Evolutionary conservation across 2,113 vertebrate species (phyloP), one percentile per base, ranked within the genome.

Genomic region (Syrmaticus mikado): DNA sequence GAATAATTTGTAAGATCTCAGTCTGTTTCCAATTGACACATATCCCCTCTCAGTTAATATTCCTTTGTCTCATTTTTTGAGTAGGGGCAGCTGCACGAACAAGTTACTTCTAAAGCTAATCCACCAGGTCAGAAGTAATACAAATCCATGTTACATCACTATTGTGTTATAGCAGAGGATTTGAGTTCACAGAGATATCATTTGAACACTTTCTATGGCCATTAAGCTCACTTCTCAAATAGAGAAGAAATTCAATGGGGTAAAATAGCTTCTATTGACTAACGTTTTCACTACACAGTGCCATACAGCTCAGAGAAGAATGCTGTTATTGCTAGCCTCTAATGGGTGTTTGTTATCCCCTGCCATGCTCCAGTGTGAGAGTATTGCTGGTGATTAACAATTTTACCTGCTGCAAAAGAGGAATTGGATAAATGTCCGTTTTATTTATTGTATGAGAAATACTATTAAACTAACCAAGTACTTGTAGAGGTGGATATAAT

Each of bases 401-500:
- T 73, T 82, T 81, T 18, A 86, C 76, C 76, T 58, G 48, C 67
- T 84, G 75, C 70, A 87, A 74, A 87, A 87, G 62, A 95, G 77
- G 80, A 95, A 82, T 27, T 89, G 76, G 32, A 91, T 76, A 71
- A 85, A 80, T 9, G 40, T 72, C 72, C 14, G 36, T 76, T 91
- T 90, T 72, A 48, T 91, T 90, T 93, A 72, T 90, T 82, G 91
- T 62, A 28, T 18, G 36, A 45, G 58, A 75, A 82, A 67, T 38
- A 43, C 67, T 41, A 30, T 74, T 67, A 14, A 93, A 73, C 82
- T 73, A 94, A 74, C 82, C 46, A 77, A 80, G 66, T 79, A 76
- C 68, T 68, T 87, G 85, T 75, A 84, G 68, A 94, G 84, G n/a
- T 87, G 45, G 36, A 83, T 16, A 14, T 12, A 78, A 88, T 95